Evolutionary conservation across 2,113 vertebrate genomes (phyloP).

Genomic region (Barnardius zonarius): DNA sequence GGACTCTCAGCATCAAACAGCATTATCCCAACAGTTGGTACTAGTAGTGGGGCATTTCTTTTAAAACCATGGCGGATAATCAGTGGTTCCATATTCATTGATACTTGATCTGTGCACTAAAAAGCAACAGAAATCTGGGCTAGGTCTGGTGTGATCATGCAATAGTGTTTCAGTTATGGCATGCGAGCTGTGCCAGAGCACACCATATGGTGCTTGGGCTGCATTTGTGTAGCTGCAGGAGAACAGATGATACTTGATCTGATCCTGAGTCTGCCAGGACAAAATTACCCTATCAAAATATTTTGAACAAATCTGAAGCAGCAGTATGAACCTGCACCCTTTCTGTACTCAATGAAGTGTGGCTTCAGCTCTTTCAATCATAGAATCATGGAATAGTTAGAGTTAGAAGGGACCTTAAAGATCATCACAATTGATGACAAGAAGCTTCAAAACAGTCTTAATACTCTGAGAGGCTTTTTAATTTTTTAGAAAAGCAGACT

Average conservation of each 20-base stretch:
- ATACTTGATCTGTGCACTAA: neutral
- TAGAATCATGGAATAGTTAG: neutral
- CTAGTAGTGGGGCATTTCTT: neutral
- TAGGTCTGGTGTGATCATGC: neutral
- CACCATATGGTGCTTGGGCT: constrained; percentile 31
- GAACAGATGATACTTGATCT: constrained; percentile 40
- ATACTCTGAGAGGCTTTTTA: neutral
- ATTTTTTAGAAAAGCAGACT: neutral
- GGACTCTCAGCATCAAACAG: neutral
- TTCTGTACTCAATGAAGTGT: neutral
- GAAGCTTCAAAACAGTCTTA: neutral
- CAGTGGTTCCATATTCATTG: neutral
- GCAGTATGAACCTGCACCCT: neutral
- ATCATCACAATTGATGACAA: neutral
- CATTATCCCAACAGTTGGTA: neutral
- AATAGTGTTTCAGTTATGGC: neutral
- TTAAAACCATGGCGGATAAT: neutral
- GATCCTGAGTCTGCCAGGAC: constrained; percentile 23
- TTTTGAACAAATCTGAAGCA: constrained; percentile 29
- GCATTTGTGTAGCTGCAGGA: constrained; percentile 1
- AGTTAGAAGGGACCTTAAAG: neutral
- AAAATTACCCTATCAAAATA: constrained; percentile 51
- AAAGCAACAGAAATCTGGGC: neutral
- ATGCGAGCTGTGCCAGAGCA: neutral
- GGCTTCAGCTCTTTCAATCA: neutral